Base-by-base conservation (phyloP, 2,888 invertebrate species). In the Acleris holmiana region DNA sequence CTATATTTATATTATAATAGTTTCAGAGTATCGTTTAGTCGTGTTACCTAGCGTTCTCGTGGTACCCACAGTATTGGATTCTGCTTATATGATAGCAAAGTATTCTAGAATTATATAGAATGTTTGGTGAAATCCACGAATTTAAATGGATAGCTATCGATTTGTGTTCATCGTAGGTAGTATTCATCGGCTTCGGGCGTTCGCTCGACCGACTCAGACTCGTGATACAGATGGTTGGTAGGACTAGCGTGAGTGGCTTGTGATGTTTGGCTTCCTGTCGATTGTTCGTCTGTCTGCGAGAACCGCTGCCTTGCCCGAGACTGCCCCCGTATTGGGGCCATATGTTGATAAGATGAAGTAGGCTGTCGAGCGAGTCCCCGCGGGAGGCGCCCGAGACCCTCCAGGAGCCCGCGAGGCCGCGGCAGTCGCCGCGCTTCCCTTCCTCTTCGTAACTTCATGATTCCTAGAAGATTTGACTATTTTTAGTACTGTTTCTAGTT, bases 401-500 rank as follows among this genome's bases (percentile, higher is more conserved):
- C 23, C 23, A 23, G 2, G 35, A 3, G 13, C 35, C 35, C 35
- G 7, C 15, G 17, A 8, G 3, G 18, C 40, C 40, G 40, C n/a
- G 18, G 4, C 17, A 7, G 18, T 17, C 17, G 51, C 23, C 21
- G n/a, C 13, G 35, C 10, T 46, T 53, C 62, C 48, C 49, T 53
- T 13, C 61, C 60, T 68, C 72, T 71, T 74, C 73, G 76, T 76
- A 75, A 75, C 74, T 81, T 81, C 73, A 82, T 76, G 82, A 85
- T 90, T 91, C 90, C 87, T 90, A 89, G 85, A 80, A 86, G 79
- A 86, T 82, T 82, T 80, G 80, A 87, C 87, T 91, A 91, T 91
- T 91, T 89, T 91, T 90, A 88, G 84, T 87, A 88, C 85, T 83
- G 86, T 88, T 85, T 89, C 86, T 89, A 89, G 82, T 85, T 85